These are phyloP conservation scores for Hemiprocne comata DNA, from an alignment of 2,113 vertebrate genomes.

Conservation along the genomic window DNA sequence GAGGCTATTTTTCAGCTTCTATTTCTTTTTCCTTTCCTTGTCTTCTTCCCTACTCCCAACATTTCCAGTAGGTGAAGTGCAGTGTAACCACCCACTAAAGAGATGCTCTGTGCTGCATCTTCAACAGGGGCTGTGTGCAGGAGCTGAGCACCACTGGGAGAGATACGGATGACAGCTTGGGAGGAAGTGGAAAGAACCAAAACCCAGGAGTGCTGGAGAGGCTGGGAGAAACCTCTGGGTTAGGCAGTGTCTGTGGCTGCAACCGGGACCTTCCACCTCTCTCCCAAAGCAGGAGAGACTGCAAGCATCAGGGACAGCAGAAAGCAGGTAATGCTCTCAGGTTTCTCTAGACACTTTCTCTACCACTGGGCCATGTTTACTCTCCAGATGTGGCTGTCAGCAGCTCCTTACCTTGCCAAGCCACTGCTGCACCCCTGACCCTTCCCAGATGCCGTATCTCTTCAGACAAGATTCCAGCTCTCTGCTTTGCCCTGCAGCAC, in stretches of 20 bases:
- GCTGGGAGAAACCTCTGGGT: not conserved
- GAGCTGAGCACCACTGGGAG: not conserved
- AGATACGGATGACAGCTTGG: not conserved
- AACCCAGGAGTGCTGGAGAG: not conserved
- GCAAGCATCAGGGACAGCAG: not conserved
- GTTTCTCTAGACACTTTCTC: not conserved
- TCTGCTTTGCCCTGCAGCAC: not conserved
- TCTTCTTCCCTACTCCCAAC: not conserved
- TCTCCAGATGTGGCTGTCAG: not conserved
- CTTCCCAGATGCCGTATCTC: not conserved
- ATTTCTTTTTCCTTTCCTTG: slow-evolving; percentile 21
- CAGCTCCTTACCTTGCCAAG: not conserved
- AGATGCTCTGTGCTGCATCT: slow-evolving; percentile 5
- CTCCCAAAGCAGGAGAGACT: not conserved
- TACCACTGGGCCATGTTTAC: not conserved
- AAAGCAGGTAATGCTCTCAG: not conserved
- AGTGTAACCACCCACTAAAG: not conserved
- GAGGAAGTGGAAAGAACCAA: not conserved
- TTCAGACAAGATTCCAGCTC: not conserved
- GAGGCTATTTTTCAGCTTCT: not conserved
- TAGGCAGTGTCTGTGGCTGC: not conserved
- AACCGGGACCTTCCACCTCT: not conserved
- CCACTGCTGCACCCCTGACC: not conserved
- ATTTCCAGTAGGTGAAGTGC: slow-evolving; percentile 13
- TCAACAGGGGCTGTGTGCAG: not conserved